Base-by-base conservation (phyloP, 1,140 invertebrate species). In the Chironomus striatipennis region DNA sequence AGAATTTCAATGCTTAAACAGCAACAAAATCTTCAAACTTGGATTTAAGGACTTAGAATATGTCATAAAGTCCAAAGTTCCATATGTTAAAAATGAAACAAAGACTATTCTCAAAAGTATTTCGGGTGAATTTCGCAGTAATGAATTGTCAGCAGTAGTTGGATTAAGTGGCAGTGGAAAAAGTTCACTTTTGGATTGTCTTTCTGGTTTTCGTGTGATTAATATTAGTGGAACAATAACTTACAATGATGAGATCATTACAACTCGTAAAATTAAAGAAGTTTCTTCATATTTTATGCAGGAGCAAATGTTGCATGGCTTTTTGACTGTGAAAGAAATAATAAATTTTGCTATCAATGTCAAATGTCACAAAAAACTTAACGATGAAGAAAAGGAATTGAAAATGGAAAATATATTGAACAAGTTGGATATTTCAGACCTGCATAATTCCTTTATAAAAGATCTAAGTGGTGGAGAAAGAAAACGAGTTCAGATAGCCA, bases 81-180 rank as follows among this genome's bases (percentile, higher is more conserved):
- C 24, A 34, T 34, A 2, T 5, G 5, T 57, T 15, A 57, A n/a
- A 12, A 12, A n/a, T 12, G 4, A 57, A 57, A 15, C 47, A 34
- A 65, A 7, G n/a, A 74, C 79, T 7, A 90, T 92, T 76, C 78
- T 93, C 12, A 83, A 86, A 73, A 85, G 84, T 20, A 83, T 86
- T 0, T 85, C 83, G 12, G 89, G 89, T 0, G 83, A 83, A 18
- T 86, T 91, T 42, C 80, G 83, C 42, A 84, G 88, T 0, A 86
- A 87, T 1, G 84, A 86, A 78, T 76, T 95, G 1, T 90, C 91
- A 0, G 91, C 88, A 42, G 91, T 95, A 70, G 85, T 95, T 78
- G 93, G 93, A 0, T 92, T 91, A 1, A 93, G 91, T 0, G 92
- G 92, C 5, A 90, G 93, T 8, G 93, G 93, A 4, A 95, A 95